Evolutionary conservation across 2,113 vertebrate species (phyloP).

Genomic region (Alces alces): DNA sequence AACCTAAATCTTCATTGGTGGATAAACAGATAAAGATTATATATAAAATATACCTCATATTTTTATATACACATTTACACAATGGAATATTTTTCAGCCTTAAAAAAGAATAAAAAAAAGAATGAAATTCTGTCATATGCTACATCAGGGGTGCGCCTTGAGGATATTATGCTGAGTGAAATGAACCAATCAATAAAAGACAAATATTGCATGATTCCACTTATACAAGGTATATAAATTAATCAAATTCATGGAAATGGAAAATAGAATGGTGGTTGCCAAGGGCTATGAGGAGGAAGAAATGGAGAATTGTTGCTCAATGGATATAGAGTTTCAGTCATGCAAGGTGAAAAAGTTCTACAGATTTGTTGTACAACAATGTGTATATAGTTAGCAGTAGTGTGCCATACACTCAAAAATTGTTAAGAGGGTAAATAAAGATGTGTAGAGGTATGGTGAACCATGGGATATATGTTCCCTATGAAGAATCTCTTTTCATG

Average conservation of each 20-base stretch:
- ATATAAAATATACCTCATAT: not conserved
- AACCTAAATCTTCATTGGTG: not conserved
- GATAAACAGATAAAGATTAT: not conserved
- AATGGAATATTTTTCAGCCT: not conserved
- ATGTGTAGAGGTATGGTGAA: not conserved
- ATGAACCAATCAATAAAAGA: not conserved
- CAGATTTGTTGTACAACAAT: not conserved
- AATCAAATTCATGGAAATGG: not conserved
- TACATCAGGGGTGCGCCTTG: not conserved
- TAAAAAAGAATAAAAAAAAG: not conserved
- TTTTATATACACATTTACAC: not conserved
- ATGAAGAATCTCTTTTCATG: not conserved
- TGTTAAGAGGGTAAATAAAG: not conserved
- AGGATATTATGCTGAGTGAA: not conserved
- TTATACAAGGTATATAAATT: not conserved
- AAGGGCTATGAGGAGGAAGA: not conserved
- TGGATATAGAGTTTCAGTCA: not conserved
- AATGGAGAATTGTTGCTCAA: not conserved
- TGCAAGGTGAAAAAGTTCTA: not conserved
- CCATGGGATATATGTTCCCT: not conserved
- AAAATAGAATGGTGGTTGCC: not conserved
- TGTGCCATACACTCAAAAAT: not conserved
- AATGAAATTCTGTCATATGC: not conserved
- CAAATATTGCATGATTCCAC: not conserved
- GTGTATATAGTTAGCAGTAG: not conserved